Base-by-base conservation (phyloP, 2,888 invertebrate species). In the Zygaena filipendulae region DNA sequence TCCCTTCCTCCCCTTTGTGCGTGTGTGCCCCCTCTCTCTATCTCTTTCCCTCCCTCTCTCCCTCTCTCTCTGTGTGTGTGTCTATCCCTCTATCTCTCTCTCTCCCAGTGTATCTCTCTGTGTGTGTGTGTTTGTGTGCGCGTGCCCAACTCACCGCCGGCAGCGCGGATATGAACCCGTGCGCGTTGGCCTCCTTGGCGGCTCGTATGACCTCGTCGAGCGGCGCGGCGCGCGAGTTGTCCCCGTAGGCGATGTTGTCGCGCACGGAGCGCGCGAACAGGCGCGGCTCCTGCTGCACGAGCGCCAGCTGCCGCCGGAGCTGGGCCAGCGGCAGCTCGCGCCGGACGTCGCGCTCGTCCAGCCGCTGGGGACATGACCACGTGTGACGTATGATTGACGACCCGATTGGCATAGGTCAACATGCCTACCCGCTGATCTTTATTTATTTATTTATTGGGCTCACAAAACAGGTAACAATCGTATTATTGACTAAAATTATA, bases 161-260 rank as follows among this genome's bases (percentile, higher is more conserved):
- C 39, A 92, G 56, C 2, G 83, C 72, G 6, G 82, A 66, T 14
- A 92, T 84, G 51, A 92, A 93, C 26, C 66, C 67, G 53, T 92
- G 92, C 42, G 92, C 90, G 45, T 92, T 91, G 2, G 92, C 88
- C 51, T 84, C 83, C 40, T 84, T 83, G 2, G 90, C 88, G 1
- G 88, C 89, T 18, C 74, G 72, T 2, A 91, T 85, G 33, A 92
- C 81, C 53, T 91, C 91, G 3, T 82, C 81, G 74, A 87, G 82
- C 9, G 83, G 48, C 14, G 88, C 85, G 3, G 58, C 52, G 1
- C 87, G 70, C 13, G 66, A 60, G 52, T 86, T 88, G 57, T 90
- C 90, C 1, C 94, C 95, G 59, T 94, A 94, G 0, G 90, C 88
- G 50, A 95, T 94, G 63, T 95, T 95, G 47, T 94, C 91, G 1